Base-by-base conservation (phyloP, 2,888 invertebrate species). In the Eupithecia subumbrata region DNA sequence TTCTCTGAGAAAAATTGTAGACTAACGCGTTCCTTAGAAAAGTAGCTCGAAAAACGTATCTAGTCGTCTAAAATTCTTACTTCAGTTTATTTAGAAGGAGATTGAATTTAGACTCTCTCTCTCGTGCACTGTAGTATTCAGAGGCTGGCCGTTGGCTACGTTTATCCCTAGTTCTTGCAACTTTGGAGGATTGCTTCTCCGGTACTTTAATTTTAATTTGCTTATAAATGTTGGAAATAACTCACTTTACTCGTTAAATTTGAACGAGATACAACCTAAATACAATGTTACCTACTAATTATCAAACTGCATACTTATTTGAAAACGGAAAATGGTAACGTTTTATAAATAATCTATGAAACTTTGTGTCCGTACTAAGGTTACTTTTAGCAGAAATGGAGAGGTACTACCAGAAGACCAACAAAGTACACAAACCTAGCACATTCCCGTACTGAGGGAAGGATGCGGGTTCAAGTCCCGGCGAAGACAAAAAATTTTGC, bases 141-240 rank as follows among this genome's bases (percentile, higher is more conserved):
- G 34, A 30, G 34, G 34, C 34, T 5, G 60, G 34, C 34, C 74
- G 34, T 18, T 5, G 60, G 34, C 34, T 75, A 76, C 69, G 76
- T 74, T 71, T 77, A 78, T 22, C 22, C 30, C 30, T 2, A 30
- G n/a, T 83, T 79, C 77, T 78, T 74, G 74, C 72, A 76, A 80
- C 79, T 78, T 69, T 78, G 71, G 22, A 77, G 76, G 75, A 82
- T 83, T 81, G 77, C 82, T 78, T 75, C 81, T 80, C 78, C 72
- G 69, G n/a, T 22, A n/a, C n/a, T 67, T 37, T 11, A 5, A n/a
- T n/a, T 30, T 67, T n/a, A 5, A 67, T 18, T 67, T 18, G 37
- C 66, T 66, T 66, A 9, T 66, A 37, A 66, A 37, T 66, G 37
- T 22, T 22, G 40, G 1, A 0, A 22, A 22, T 9, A 64, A 34